Conservation (phyloP, 2,797 vertebrate species). For the Mormyrops boulengeri region DNA sequence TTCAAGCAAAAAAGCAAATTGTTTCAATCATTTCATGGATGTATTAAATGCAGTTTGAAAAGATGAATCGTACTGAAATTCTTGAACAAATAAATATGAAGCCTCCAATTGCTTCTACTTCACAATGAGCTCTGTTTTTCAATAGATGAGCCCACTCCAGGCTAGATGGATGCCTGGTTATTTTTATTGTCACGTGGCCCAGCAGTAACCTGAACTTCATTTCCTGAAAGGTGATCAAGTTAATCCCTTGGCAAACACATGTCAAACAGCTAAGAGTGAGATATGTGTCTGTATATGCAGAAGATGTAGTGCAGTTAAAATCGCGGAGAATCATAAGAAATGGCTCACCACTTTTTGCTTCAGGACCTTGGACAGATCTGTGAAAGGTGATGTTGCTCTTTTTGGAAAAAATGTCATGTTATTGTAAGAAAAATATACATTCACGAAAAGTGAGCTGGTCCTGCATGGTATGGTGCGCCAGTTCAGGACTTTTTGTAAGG, state of each 20-base stretch:
- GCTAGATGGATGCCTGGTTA: not conserved
- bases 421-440: not conserved
- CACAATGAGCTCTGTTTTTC: not conserved
- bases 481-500: not conserved
- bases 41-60: not conserved
- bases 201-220: not conserved
- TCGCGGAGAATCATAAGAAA: not conserved
- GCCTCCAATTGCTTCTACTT: not conserved
- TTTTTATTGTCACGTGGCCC: not conserved
- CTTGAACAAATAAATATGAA: not conserved
- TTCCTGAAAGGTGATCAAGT: slow-evolving; percentile 3
- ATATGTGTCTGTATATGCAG: not conserved
- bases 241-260: not conserved
- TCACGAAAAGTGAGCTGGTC: not conserved
- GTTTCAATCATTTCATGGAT: not conserved
- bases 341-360: not conserved
- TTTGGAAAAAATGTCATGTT: not conserved
- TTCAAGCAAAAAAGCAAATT: not conserved
- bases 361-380: slow-evolving; percentile 19
- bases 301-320: not conserved
- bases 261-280: not conserved
- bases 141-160: not conserved
- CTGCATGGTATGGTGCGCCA: not conserved
- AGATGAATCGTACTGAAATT: not conserved
- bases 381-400: not conserved